Base-by-base conservation (phyloP, 2,113 vertebrate genomes). In the Mesoclemmys tuberculata region DNA sequence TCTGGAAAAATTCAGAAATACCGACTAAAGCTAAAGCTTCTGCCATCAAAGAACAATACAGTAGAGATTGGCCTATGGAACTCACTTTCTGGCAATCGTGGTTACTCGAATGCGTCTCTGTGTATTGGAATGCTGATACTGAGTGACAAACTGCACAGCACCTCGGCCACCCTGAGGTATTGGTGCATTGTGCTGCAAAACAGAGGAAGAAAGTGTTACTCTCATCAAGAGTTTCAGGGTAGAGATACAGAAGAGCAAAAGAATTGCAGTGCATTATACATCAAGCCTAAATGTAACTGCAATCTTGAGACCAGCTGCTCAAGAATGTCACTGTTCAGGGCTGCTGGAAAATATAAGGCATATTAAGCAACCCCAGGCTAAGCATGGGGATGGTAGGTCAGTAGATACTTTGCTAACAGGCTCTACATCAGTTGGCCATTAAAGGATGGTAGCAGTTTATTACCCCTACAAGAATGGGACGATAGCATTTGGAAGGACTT, bases 81-180 rank as follows among this genome's bases (percentile, higher is more conserved):
- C 99, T 99, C 97, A 99, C 99, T 99, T 99, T 92, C 99, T 99
- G 93, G 99, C 99, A 16, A 99, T 87, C 64, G 99, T 99, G 86
- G 99, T 99, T 91, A 99, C 99, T 6, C 99, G 98, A 92, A 99
- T 99, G 84, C 99, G 99, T 89, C 97, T 99, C 98, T 99, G 99
- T 1, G 98, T 99, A 96, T 97, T 99, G 92, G 99, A 99, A 95
- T 99, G 99, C 90, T 99, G 99, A 93, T 99, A 99, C 54, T 99
- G 99, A 4, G 99, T 99, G 86, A 99, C 98, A 96, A 99, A 99
- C 98, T 99, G 99, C 96, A 99, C 91, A 10, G 99, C 99, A 0
- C 99, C 99, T 97, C 99, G 98, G 88, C 99, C 99, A 29, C 99
- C 99, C 96, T 99, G 99, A 24, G 99, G 99, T 84, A 99, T 97